Evolutionary conservation across 2,888 invertebrate species (phyloP).

Genomic region (Megaustenia siamemsis): DNA sequence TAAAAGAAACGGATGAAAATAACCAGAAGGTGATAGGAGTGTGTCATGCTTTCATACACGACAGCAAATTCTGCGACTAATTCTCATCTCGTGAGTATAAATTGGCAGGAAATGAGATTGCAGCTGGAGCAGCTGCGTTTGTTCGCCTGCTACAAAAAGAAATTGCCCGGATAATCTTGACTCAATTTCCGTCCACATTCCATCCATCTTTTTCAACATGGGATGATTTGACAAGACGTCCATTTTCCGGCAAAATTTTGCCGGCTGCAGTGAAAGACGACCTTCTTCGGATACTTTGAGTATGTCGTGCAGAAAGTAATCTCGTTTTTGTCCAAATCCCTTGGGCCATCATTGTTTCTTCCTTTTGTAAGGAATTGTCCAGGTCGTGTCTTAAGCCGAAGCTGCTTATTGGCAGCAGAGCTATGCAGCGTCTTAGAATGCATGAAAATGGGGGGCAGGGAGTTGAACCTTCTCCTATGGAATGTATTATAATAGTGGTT

Average conservation of each 20-base stretch:
- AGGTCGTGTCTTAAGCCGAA: not conserved
- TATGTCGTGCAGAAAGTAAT: not conserved
- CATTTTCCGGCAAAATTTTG: not conserved
- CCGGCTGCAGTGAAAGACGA: not conserved
- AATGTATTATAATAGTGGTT: too few species aligned
- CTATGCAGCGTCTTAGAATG: too few species aligned
- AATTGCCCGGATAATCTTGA: slow-evolving; percentile 32
- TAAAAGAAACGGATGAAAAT: not conserved
- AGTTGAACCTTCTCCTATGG: too few species aligned
- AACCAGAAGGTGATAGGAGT: not conserved
- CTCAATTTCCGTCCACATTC: slow-evolving; percentile 26
- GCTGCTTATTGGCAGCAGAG: too few species aligned
- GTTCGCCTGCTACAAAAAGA: slow-evolving; percentile 25
- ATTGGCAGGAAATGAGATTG: slow-evolving; percentile 27
- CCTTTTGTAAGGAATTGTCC: not conserved
- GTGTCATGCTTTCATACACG: not conserved
- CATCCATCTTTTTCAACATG: not conserved
- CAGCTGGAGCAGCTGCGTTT: not conserved
- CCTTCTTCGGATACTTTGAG: not conserved
- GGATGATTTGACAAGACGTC: not conserved
- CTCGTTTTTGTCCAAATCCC: not conserved
- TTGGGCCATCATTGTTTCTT: not conserved
- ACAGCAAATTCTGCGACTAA: slow-evolving; percentile 2
- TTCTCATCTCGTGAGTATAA: slow-evolving; percentile 28
- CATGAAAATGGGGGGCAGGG: too few species aligned